phyloP scores from a whole-genome alignment of 2,797 vertebrate genomes.

The Neosilurus hyrtlii region DNA sequence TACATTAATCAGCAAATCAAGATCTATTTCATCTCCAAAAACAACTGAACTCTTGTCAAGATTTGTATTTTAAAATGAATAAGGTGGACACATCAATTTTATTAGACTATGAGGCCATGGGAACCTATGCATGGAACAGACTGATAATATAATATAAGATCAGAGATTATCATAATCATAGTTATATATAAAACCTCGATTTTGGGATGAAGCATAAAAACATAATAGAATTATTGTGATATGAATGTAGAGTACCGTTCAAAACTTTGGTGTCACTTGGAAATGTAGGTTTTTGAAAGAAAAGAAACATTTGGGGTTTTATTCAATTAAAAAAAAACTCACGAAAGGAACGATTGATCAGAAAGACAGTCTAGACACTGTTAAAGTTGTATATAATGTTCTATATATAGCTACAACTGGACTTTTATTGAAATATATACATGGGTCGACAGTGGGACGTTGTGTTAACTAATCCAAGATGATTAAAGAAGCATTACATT shows the following conservation, averaged over 20 bases:
- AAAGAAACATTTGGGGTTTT: too few species aligned
- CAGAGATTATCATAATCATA: not conserved
- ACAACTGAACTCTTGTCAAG: not conserved
- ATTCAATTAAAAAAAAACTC: too few species aligned
- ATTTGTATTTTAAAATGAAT: constrained; percentile 5
- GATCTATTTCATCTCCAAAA: not conserved
- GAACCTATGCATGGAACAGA: not conserved
- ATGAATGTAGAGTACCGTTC: not conserved
- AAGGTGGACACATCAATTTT: not conserved
- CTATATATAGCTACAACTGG: too few species aligned
- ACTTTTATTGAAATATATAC: too few species aligned
- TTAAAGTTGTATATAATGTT: too few species aligned
- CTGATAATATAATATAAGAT: not conserved
- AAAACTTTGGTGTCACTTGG: too few species aligned
- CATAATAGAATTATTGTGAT: not conserved
- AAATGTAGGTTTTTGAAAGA: too few species aligned
- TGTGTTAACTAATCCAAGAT: too few species aligned
- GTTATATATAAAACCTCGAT: not conserved
- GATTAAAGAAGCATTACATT: too few species aligned
- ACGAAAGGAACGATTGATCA: too few species aligned
- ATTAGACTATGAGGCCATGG: not conserved
- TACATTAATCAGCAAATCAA: not conserved
- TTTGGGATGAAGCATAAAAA: constrained; percentile 8
- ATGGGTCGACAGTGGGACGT: too few species aligned
- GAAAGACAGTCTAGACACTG: too few species aligned